A percentile compares a stretch with the other conserved stretches of the same genome.
These are phyloP conservation scores for Cordilura impudica DNA, from an alignment of 2,888 invertebrate species.

Conservation along the genomic window DNA sequence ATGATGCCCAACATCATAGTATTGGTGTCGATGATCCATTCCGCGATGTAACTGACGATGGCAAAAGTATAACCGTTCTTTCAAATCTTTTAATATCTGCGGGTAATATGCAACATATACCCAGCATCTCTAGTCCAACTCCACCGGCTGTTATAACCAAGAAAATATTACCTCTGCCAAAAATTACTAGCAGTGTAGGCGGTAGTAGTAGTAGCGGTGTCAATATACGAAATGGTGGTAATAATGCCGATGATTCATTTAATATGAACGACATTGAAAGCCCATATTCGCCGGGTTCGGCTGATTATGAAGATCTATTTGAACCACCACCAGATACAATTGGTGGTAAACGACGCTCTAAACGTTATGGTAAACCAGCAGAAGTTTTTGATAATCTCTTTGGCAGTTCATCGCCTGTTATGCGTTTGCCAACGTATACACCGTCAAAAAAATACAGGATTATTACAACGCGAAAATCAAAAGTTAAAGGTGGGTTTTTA, in stretches of 20 bases:
- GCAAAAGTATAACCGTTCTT: slow-evolving; percentile 72
- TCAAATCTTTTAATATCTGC: slow-evolving; percentile 74
- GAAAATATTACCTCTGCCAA: slow-evolving; percentile 68
- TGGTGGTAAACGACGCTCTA: slow-evolving; percentile 65
- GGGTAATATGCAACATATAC: slow-evolving; percentile 73
- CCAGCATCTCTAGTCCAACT: slow-evolving; percentile 75
- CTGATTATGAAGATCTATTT: slow-evolving; percentile 91
- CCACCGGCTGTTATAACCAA: slow-evolving; percentile 67
- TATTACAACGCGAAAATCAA: slow-evolving; percentile 67
- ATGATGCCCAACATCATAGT: slow-evolving; percentile 68
- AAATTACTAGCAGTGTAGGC: slow-evolving; percentile 70
- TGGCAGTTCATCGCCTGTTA: slow-evolving; percentile 79
- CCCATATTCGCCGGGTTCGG: slow-evolving; percentile 93
- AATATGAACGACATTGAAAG: slow-evolving; percentile 84
- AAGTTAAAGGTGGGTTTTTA: slow-evolving; percentile 76
- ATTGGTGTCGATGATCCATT: slow-evolving; percentile 64
- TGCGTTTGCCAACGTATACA: slow-evolving; percentile 67
- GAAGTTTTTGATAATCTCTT: slow-evolving; percentile 84
- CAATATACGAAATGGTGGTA: slow-evolving; percentile 65
- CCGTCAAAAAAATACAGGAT: slow-evolving; percentile 65
- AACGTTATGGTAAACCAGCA: slow-evolving; percentile 66
- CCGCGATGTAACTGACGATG: slow-evolving; percentile 69
- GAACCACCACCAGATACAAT: slow-evolving; percentile 82
- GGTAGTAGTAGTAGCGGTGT: slow-evolving; percentile 70
- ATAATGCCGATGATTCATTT: slow-evolving; percentile 79